Percentiles rank a stretch among this genome's conserved stretches.
Evolutionary conservation across 2,888 invertebrate genomes (phyloP).

Genomic region (Euzophera pinguis): DNA sequence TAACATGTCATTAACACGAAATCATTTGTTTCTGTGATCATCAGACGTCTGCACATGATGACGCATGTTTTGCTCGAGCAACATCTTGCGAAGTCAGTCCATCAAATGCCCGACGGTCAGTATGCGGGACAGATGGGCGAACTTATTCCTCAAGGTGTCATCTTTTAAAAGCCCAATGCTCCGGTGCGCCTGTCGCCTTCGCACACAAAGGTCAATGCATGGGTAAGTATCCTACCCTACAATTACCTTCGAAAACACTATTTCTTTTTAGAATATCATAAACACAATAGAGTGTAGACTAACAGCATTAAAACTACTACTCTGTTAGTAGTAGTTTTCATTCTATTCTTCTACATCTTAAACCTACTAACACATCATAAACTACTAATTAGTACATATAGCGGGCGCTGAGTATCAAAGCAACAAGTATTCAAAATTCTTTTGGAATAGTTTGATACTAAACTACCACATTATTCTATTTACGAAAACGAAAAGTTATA

Average conservation of each 20-base stretch:
- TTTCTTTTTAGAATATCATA: not conserved
- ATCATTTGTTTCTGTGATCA: not conserved
- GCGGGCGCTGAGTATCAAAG: too few relatives aligned
- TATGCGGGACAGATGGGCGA: slow-evolving; percentile 90
- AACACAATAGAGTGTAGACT: too few relatives aligned
- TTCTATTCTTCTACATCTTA: too few relatives aligned
- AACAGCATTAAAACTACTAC: too few relatives aligned
- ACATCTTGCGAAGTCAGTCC: slow-evolving; percentile 62
- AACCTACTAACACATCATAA: too few relatives aligned
- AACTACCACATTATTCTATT: too few relatives aligned
- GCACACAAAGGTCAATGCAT: slow-evolving; percentile 87
- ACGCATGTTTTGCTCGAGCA: slow-evolving; percentile 52
- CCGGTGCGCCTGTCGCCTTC: slow-evolving; percentile 84
- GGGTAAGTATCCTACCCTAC: slow-evolving; percentile 68
- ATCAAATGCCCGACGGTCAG: slow-evolving; percentile 65
- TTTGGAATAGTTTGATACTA: too few relatives aligned
- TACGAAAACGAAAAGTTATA: too few relatives aligned
- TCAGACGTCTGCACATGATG: slow-evolving; percentile 35
- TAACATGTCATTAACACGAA: not conserved
- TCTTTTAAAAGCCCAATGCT: slow-evolving; percentile 87
- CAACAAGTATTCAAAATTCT: too few relatives aligned
- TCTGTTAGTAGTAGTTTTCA: too few relatives aligned
- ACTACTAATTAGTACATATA: too few relatives aligned
- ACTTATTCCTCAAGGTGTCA: slow-evolving; percentile 91
- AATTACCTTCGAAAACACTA: not conserved